Conservation (phyloP, 2,888 invertebrate genomes). For the Aphelenchoides bicaudatus region DNA sequence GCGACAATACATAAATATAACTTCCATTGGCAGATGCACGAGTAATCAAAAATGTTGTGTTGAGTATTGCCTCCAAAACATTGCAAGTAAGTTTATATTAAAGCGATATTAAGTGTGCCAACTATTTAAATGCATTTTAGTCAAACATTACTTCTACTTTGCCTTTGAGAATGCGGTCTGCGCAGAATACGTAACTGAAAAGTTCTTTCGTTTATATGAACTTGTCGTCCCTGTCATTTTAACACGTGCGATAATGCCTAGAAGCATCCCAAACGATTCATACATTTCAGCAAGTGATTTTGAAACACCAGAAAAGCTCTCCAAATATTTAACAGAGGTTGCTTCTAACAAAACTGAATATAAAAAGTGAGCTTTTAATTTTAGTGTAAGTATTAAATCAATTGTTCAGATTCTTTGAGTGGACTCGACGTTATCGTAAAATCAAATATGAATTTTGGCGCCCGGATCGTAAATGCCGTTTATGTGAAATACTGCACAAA, state of each 20-base stretch:
- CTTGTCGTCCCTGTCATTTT: conserved; percentile 2
- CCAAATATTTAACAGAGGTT: neutral
- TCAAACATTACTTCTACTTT: conserved; percentile 10
- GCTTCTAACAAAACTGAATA: neutral
- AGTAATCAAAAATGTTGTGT: neutral
- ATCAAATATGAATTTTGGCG: conserved; percentile 2
- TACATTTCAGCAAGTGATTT: conserved; percentile 6
- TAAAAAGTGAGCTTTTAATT: conserved; percentile 11
- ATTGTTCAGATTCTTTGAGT: conserved; percentile 1
- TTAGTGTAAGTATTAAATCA: neutral
- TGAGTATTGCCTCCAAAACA: neutral
- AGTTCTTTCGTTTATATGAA: conserved; percentile 8
- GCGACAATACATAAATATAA: conserved; percentile 1
- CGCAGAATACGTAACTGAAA: conserved; percentile 9
- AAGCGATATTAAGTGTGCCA: neutral
- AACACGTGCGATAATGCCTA: conserved; percentile 3
- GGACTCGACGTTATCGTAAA: neutral
- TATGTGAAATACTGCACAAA: neutral
- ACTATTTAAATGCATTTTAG: too few species aligned
- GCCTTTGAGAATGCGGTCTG: conserved; percentile 12
- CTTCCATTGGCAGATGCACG: conserved; percentile 2
- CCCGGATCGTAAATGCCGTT: neutral
- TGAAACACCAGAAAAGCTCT: neutral
- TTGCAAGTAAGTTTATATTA: neutral
- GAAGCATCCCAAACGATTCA: neutral